Percentiles rank a stretch among this genome's conserved stretches.
Evolutionary conservation across 2,797 vertebrate genomes (phyloP).

Genomic region (Xenentodon cancila): DNA sequence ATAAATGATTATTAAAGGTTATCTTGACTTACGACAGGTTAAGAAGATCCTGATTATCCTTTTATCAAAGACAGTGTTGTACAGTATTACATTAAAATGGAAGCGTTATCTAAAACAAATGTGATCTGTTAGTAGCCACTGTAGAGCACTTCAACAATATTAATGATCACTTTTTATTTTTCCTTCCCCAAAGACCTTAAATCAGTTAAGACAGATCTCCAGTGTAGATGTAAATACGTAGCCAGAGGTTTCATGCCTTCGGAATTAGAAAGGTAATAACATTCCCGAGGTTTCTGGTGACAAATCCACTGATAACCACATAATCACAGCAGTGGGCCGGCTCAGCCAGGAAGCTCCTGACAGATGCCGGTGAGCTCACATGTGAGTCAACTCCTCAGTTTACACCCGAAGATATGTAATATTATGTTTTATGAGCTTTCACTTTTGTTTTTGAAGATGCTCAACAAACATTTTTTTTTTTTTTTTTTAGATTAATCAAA

Average conservation of each 20-base stretch:
- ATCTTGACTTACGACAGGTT: too few species aligned
- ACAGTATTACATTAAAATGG: too few species aligned
- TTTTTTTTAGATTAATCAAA: background rate
- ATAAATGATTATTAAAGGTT: too few species aligned
- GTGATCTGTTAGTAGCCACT: too few species aligned
- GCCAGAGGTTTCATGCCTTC: background rate
- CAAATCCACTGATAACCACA: constrained; percentile 20
- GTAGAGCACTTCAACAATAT: too few species aligned
- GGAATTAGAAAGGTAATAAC: constrained; percentile 17
- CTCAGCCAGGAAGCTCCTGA: constrained; percentile 26
- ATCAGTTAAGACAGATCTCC: background rate
- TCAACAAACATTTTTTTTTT: background rate
- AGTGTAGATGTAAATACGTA: background rate
- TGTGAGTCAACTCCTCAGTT: too few species aligned
- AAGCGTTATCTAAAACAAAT: too few species aligned
- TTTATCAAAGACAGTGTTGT: too few species aligned
- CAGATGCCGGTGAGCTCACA: constrained; percentile 31
- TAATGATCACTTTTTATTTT: background rate
- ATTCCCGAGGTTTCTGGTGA: constrained; percentile 10
- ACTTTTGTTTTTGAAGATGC: too few species aligned
- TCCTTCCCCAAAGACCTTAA: background rate
- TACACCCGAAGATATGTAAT: too few species aligned
- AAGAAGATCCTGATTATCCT: too few species aligned
- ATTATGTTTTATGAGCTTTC: too few species aligned
- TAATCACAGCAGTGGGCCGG: constrained; percentile 10